A percentile compares a stretch with the other conserved stretches of the same genome.
phyloP scores from a whole-genome alignment of 1,140 invertebrate species.

The Eciton burchellii region DNA sequence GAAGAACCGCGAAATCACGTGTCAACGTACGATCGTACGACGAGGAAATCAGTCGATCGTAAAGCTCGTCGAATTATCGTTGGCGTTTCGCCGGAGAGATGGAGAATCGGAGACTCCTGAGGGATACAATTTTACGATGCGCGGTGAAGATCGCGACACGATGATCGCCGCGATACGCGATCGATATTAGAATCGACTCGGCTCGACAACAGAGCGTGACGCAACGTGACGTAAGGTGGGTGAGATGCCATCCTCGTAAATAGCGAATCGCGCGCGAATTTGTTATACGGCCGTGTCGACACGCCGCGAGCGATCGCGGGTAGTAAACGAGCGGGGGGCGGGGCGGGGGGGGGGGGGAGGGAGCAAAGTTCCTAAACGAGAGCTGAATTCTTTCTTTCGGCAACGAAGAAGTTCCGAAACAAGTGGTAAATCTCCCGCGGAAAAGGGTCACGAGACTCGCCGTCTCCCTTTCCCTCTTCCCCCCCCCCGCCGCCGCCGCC shows the following conservation, averaged over 20 bases:
- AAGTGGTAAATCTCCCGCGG: conserved; percentile 65
- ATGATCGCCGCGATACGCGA: no score
- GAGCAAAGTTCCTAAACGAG: conserved; percentile 53
- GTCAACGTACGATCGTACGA: no score
- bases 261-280: conserved; percentile 55
- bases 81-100: no score
- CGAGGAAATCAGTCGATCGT: no score
- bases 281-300: conserved; percentile 55
- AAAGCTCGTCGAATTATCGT: no score
- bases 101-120: no score
- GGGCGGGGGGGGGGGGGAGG: no score
- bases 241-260: conserved; percentile 26
- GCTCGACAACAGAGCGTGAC: no score
- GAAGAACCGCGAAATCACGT: no score
- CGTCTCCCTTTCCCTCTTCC: conserved; percentile 28
- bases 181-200: background rate
- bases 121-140: no score
- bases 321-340: conserved; percentile 52
- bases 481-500: conserved; percentile 50
- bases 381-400: conserved; percentile 44
- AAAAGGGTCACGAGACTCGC: conserved; percentile 66
- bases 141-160: no score
- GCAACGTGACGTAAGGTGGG: no score
- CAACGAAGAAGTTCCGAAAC: conserved; percentile 39
- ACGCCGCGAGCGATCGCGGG: conserved; percentile 42